Percentiles rank a stretch among this genome's conserved stretches.
Evolutionary conservation across 2,888 invertebrate species (phyloP).

Genomic region (Pandemis corylana): DNA sequence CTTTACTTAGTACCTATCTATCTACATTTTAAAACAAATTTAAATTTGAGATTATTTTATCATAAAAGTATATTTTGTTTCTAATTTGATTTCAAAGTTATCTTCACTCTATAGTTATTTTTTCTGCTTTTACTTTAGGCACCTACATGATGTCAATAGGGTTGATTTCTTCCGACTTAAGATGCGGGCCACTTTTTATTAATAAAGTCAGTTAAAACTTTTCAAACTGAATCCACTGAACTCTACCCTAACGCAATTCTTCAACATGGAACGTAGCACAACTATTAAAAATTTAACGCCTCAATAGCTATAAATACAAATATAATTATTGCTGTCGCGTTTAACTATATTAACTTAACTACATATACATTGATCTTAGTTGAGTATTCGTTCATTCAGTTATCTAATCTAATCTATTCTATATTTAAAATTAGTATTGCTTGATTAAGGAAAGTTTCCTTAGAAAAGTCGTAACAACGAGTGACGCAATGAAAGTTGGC

Average conservation of each 20-base stretch:
- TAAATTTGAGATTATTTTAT: no score
- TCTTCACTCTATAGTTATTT: no score
- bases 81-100: no score
- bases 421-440: slow-evolving; percentile 82
- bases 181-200: no score
- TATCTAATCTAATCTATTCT: slow-evolving; percentile 73
- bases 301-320: slow-evolving; percentile 84
- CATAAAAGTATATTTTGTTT: no score
- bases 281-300: slow-evolving; percentile 83
- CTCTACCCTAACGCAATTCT: slow-evolving; percentile 9
- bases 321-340: slow-evolving; percentile 84
- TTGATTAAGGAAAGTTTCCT: slow-evolving; percentile 81
- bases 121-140: no score
- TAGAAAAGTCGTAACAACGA: slow-evolving; percentile 73
- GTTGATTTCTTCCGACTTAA: no score
- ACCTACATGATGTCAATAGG: no score
- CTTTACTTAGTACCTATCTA: no score
- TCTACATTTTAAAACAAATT: no score
- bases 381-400: slow-evolving; percentile 78
- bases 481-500: slow-evolving; percentile 41
- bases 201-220: no score
- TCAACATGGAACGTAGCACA: slow-evolving; percentile 39
- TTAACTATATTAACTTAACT: slow-evolving; percentile 65
- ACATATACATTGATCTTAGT: slow-evolving; percentile 79
- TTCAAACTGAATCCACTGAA: no score